Base-by-base conservation (phyloP, 2,113 vertebrate genomes). In the Suncus etruscus region DNA sequence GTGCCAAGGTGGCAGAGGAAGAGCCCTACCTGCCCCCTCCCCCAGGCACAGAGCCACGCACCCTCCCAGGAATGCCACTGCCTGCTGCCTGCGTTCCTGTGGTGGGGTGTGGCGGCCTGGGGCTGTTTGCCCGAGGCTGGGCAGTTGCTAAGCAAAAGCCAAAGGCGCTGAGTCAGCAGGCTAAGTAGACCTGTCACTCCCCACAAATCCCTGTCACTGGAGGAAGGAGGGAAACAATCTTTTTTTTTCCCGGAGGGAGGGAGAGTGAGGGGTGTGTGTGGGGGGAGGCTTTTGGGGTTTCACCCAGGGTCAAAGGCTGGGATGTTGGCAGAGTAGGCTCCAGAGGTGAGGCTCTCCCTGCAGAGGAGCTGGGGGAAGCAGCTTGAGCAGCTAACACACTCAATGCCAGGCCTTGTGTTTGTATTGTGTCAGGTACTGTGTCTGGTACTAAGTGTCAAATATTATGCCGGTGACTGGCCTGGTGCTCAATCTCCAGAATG, bases 141-240 rank as follows among this genome's bases (percentile, higher is more conserved):
- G 78, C 63, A 0, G 95, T 96, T 97, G 94, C 94, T 96, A 94
- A 63, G 96, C 77, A 45, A 90, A 66, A n/a, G 20, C 68, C 8
- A 6, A 48, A 0, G 73, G 92, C 3, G 80, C 96, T 96, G 96
- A 96, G 93, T 97, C 96, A 96, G 96, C 96, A 58, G 90, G 82
- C 79, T 7, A 63, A 54, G 80, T 11, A 3, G 72, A 63, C n/a
- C 48, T 4, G 27, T 47, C 25, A 9, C 74, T 90, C 89, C 89
- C 27, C 18, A 76, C 32, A 11, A 51, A 92, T 6, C 86, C 77
- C 39, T 4, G 11, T 50, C 87, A 45, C 83, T 31, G 90, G 73
- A 86, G 45, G 91, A 54, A 83, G 83, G 68, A 45, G 75, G 87
- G 91, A 85, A 92, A 68, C 20, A 6, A n/a, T 3, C 7, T 12